Base-by-base conservation (phyloP, 1,140 invertebrate genomes). In the Anoplolepis gracilipes region DNA sequence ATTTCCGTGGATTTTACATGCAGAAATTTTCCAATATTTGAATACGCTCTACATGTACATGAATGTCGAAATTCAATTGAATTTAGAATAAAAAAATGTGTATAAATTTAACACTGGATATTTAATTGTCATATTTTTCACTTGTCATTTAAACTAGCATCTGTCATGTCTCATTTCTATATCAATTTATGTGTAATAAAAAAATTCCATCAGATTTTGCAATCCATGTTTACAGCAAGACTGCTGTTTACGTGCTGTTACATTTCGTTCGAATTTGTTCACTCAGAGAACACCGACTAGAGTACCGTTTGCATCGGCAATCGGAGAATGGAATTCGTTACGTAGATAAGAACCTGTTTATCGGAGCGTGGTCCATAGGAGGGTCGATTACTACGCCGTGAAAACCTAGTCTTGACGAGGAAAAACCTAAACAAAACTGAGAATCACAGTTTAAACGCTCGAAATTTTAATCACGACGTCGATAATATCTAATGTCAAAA, bases 271-370 rank as follows among this genome's bases (percentile, higher is more conserved):
- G 72, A 82, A 86, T 82, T 81, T 33, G 16, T 30, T 61, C 46
- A 13, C 13, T 81, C 65, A 22, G 2, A 11, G 30, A 49, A 11
- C n/a, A 8, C 36, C 7, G 19, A 3, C 2, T n/a, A 42, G 22
- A 30, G 11, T 30, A 65, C 25, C 49, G n/a, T 55, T 82, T n/a
- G 19, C 19, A 39, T 57, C n/a, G 78, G 36, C 77, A 55, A 65
- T 86, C 53, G 67, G 11, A 33, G 46, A 65, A 39, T 57, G 61
- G 69, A 76, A 77, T 84, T 13, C 53, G 59, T 16, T 36, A 62
- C 33, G 61, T 39, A 85, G 77, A 87, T 62, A 62, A 79, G 69
- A 86, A 70, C 69, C 76, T 85, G 87, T 89, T 89, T 89, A 88
- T 85, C 69, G 69, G 49, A 88, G 67, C 55, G 33, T 75, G 28